A percentile compares a stretch with the other conserved stretches of the same genome.
These are phyloP conservation scores for Ophioninae sp. DNA, from an alignment of 2,888 invertebrate genomes.

Conservation along the genomic window DNA sequence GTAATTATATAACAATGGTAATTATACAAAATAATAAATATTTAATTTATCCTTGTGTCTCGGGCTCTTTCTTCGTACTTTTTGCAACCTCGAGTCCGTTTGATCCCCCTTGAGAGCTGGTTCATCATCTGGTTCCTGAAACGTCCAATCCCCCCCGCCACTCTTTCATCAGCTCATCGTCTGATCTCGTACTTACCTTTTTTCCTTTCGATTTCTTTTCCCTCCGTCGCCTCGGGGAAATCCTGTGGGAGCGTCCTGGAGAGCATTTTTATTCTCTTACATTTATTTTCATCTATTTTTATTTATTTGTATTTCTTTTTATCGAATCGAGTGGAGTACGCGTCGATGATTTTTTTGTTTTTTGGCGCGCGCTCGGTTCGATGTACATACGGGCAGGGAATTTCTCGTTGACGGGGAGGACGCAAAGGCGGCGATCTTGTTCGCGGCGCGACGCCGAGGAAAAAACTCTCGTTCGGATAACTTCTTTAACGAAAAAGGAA, in stretches of 20 bases:
- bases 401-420: neutral
- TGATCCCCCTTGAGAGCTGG: conserved; percentile 8
- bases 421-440: neutral
- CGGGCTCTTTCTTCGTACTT: neutral
- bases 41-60: neutral
- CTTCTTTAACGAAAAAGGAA: conserved; percentile 56
- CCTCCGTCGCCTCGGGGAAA: neutral
- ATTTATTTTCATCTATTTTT: too few species aligned
- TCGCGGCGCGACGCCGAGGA: neutral
- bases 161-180: conserved; percentile 8
- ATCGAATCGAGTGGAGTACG: conserved; percentile 51
- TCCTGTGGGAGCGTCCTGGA: too few species aligned
- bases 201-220: neutral
- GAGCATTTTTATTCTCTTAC: too few species aligned
- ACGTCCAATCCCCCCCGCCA: conserved; percentile 13
- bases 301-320: conserved; percentile 16
- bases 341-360: conserved; percentile 19
- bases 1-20: too few species aligned
- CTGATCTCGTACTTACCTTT: conserved; percentile 14
- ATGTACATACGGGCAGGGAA: conserved; percentile 27
- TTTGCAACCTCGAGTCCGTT: neutral
- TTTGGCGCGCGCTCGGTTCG: conserved; percentile 28
- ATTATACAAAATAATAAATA: too few species aligned
- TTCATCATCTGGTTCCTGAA: conserved; percentile 37
- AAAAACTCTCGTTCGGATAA: conserved; percentile 37